Base-by-base conservation (phyloP, 2,888 invertebrate species). In the Stenoptilia bipunctidactyla region DNA sequence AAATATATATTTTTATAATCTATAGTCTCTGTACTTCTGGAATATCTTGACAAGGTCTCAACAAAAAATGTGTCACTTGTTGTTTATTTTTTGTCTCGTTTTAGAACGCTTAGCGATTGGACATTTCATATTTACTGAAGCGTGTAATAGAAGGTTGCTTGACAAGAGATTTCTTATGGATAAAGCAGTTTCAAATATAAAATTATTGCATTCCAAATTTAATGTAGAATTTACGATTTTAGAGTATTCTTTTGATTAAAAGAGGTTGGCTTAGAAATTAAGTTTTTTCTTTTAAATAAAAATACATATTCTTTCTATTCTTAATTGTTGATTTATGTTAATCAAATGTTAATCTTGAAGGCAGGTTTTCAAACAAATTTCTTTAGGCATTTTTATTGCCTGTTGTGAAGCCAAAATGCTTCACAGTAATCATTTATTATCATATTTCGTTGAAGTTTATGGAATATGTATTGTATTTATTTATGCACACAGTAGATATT, bases 141-240 rank as follows among this genome's bases (percentile, higher is more conserved):
- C 75, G 62, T 66, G 57, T 52, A 53, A 57, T 65, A 70, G 71
- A 72, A 74, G 74, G 74, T 63, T 70, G 56, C 45, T 53, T 43
- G 58, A 60, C 67, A 63, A 63, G 63, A 63, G 51, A 42, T 53
- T 49, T 54, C 48, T 46, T 52, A 52, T 45, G 55, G 54, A 54
- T 58, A 54, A 59, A 41, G 54, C 43, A 44, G 55, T 64, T 64
- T 59, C 57, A 34, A 37, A 40, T 20, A 8, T 20, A 5, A n/a
- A n/a, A 20, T 20, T 20, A 20, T 20, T 20, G 14, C 33, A 13
- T 36, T 36, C 33, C 35, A 37, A 36, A 20, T 40, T 36, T 14
- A 37, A 36, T 3, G 33, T 34, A 37, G 33, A 40, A 36, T 36
- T 37, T 33, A 40, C 30, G 30, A 8, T 20, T 20, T 3, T 20